Conservation (phyloP, 2,888 invertebrate species). For the Antheraea yamamai region DNA sequence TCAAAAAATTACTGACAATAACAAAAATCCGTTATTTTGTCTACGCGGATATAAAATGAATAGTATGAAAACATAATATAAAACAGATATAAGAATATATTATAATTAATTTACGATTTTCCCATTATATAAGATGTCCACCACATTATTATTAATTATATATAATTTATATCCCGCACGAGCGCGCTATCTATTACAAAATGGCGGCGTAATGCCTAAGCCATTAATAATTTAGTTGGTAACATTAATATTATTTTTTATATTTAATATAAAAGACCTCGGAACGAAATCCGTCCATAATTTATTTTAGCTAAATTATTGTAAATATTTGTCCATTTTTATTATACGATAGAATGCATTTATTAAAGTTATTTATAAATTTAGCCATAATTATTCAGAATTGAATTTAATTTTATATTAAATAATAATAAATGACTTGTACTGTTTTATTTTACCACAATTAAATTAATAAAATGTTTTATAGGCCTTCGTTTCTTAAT, state of each 20-base stretch:
- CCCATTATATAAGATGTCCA: not conserved
- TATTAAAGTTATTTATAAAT: slow-evolving; percentile 62
- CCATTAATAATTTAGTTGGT: slow-evolving; percentile 9
- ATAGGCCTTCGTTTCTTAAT: not conserved
- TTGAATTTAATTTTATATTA: slow-evolving; percentile 24
- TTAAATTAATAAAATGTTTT: not conserved
- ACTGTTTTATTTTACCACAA: slow-evolving; percentile 16
- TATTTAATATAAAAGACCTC: slow-evolving; percentile 24
- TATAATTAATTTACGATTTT: not conserved
- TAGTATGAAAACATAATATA: not conserved
- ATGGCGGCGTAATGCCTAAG: slow-evolving; percentile 6
- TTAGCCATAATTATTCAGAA: slow-evolving; percentile 54
- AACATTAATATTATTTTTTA: slow-evolving; percentile 8
- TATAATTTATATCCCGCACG: not conserved
- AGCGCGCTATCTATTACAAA: not conserved
- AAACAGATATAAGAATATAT: not conserved
- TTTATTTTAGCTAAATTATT: slow-evolving; percentile 50
- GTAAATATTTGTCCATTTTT: slow-evolving; percentile 47
- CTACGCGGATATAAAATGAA: not conserved
- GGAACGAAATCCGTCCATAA: slow-evolving; percentile 44
- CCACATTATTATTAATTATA: not conserved
- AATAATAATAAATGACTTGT: slow-evolving; percentile 22
- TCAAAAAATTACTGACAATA: not conserved
- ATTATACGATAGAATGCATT: slow-evolving; percentile 54
- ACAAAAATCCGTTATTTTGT: not conserved